Percentiles rank a stretch among this genome's conserved stretches.
These are phyloP conservation scores for Anthonomus grandis DNA, from an alignment of 1,140 invertebrate genomes.

Conservation along the genomic window DNA sequence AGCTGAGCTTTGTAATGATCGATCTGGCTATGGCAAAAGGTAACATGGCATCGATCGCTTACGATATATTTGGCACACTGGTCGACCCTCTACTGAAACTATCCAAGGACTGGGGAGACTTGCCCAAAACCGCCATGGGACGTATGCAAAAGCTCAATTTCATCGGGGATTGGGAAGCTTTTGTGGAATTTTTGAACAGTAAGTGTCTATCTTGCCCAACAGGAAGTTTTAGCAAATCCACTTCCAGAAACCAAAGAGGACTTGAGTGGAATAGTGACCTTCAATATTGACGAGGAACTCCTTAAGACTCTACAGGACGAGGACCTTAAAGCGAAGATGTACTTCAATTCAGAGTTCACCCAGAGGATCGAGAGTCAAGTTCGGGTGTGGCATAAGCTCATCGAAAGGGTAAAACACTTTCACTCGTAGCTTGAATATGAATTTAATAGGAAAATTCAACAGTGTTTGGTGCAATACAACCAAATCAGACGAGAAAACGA, in stretches of 20 bases:
- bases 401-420: slow-evolving; percentile 54
- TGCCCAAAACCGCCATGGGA: slow-evolving; percentile 51
- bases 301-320: slow-evolving; percentile 50
- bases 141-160: slow-evolving; percentile 53
- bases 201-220: slow-evolving; percentile 22
- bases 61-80: slow-evolving; percentile 51
- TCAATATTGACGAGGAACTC: slow-evolving; percentile 55
- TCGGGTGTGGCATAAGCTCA: slow-evolving; percentile 61
- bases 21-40: slow-evolving; percentile 48
- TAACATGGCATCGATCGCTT: slow-evolving; percentile 50
- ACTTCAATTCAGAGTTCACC: slow-evolving; percentile 53
- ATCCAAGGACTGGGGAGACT: slow-evolving; percentile 55
- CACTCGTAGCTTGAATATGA: neutral
- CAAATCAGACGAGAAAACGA: slow-evolving; percentile 78
- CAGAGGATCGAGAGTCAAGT: slow-evolving; percentile 57
- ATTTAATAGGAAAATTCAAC: slow-evolving; percentile 5
- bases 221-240: neutral
- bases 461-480: slow-evolving; percentile 64
- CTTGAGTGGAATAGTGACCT: slow-evolving; percentile 55
- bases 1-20: slow-evolving; percentile 45
- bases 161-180: slow-evolving; percentile 54
- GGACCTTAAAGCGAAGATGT: slow-evolving; percentile 49
- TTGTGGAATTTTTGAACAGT: slow-evolving; percentile 56
- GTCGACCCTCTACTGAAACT: slow-evolving; percentile 49
- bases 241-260: slow-evolving; percentile 59